Evolutionary conservation across 1,140 invertebrate species (phyloP).

Genomic region (Drosophila hydei): DNA sequence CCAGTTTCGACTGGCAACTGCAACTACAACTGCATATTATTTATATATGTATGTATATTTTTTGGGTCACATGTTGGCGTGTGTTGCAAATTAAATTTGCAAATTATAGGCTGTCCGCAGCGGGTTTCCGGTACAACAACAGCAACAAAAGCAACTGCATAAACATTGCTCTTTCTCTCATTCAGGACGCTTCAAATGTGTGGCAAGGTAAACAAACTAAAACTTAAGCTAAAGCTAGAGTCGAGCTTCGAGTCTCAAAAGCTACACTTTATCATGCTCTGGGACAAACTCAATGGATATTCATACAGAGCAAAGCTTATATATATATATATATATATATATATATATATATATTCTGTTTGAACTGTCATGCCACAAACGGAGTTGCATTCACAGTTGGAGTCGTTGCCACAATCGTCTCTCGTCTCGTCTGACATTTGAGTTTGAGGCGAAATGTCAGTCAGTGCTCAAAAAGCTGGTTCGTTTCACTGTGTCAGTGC

Average conservation of each 20-base stretch:
- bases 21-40: slow-evolving; percentile 75
- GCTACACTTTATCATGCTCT: slow-evolving; percentile 71
- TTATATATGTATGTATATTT: slow-evolving; percentile 49
- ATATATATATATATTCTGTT: slow-evolving; percentile 27
- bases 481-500: slow-evolving; percentile 24
- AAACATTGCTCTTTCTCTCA: slow-evolving; percentile 14
- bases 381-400: slow-evolving; percentile 1
- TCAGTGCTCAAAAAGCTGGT: slow-evolving; percentile 53
- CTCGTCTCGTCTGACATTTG: slow-evolving; percentile 55
- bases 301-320: slow-evolving; percentile 51
- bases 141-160: slow-evolving; percentile 34
- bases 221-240: slow-evolving; percentile 38
- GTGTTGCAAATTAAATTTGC: slow-evolving; percentile 81
- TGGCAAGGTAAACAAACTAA: slow-evolving; percentile 59
- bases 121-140: slow-evolving; percentile 65
- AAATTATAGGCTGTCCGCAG: slow-evolving; percentile 79
- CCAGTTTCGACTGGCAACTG: slow-evolving; percentile 23
- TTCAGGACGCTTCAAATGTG: slow-evolving; percentile 56
- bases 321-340: too few relatives aligned
- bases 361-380: slow-evolving; percentile 73
- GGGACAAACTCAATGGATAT: slow-evolving; percentile 71
- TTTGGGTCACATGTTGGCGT: slow-evolving; percentile 81
- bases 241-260: slow-evolving; percentile 49
- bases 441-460: slow-evolving; percentile 80
- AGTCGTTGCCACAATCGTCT: slow-evolving; percentile 15